Base-by-base conservation (phyloP, 37 sponge, comb jelly and placozoan species). In the Chondrosia reniformis region DNA sequence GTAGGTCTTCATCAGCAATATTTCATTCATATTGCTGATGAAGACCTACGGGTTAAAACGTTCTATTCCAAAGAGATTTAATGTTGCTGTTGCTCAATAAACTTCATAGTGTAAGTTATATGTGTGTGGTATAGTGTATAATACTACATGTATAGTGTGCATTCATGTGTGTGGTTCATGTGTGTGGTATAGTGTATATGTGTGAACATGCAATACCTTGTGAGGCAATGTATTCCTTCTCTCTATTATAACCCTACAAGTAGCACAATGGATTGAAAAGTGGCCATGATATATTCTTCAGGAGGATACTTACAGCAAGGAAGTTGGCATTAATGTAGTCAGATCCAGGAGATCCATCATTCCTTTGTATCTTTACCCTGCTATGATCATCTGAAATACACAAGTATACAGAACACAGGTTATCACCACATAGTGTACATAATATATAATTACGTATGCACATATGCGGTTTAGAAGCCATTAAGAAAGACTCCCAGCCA, bases 161-260 rank as follows among this genome's bases (percentile, higher is more conserved):
- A n/a, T n/a, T n/a, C n/a, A n/a, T n/a, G n/a, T n/a, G n/a, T n/a
- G n/a, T n/a, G n/a, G n/a, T n/a, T n/a, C n/a, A n/a, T n/a, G n/a
- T n/a, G n/a, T n/a, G n/a, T n/a, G n/a, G n/a, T n/a, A n/a, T n/a
- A n/a, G n/a, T n/a, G n/a, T 6, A 19, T 30, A 6, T 13, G 22
- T 13, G 22, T 13, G 28, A 58, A 55, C 56, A 77, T 41, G 36
- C 7, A 59, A 39, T 34, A 45, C 93, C 93, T 75, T 96, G 97
- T 8, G 93, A 57, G 28, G 97, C 93, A 41, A 96, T 92, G 83
- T 86, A 96, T 85, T 92, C 92, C 56, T 66, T 87, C 55, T 77
- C 64, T 37, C 80, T 43, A 72, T 87, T 87, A 72, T 79, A 92
- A 27, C 92, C 90, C 90, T 89, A 66, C 12, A 36, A 45, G 38